Evolutionary conservation across 2,888 invertebrate species (phyloP).

Genomic region (Erebia epiphron): DNA sequence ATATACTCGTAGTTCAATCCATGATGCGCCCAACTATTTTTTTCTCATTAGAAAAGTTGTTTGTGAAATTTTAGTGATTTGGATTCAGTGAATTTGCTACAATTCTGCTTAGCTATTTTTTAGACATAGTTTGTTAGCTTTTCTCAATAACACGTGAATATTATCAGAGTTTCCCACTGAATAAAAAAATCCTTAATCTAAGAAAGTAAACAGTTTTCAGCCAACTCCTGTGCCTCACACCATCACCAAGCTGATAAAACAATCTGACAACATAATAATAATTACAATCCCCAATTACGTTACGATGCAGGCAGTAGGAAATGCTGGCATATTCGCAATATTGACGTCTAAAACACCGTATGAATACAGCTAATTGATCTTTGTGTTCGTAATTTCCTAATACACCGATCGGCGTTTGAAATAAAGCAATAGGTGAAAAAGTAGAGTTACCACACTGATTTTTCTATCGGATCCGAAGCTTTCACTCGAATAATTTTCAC

Average conservation of each 20-base stretch:
- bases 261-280: conserved; percentile 41
- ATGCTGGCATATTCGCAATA: conserved; percentile 34
- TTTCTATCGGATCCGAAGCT: background rate
- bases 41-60: too few species aligned
- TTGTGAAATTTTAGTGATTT: too few species aligned
- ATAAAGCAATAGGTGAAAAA: conserved; percentile 9
- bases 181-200: too few species aligned
- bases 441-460: conserved; percentile 8
- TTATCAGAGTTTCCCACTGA: too few species aligned
- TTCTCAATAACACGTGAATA: background rate
- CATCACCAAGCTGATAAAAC: conserved; percentile 32
- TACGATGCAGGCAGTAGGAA: conserved; percentile 32
- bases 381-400: conserved; percentile 31
- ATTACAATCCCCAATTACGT: conserved; percentile 35
- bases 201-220: background rate
- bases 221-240: conserved; percentile 29
- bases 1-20: too few species aligned
- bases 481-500: too few species aligned
- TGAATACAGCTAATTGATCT: conserved; percentile 38
- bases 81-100: too few species aligned
- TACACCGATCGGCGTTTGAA: conserved; percentile 27
- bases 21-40: too few species aligned
- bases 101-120: too few species aligned
- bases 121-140: too few species aligned
- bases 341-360: conserved; percentile 34